phyloP scores from a whole-genome alignment of 1,140 invertebrate species.

The Papilio polyxenes region DNA sequence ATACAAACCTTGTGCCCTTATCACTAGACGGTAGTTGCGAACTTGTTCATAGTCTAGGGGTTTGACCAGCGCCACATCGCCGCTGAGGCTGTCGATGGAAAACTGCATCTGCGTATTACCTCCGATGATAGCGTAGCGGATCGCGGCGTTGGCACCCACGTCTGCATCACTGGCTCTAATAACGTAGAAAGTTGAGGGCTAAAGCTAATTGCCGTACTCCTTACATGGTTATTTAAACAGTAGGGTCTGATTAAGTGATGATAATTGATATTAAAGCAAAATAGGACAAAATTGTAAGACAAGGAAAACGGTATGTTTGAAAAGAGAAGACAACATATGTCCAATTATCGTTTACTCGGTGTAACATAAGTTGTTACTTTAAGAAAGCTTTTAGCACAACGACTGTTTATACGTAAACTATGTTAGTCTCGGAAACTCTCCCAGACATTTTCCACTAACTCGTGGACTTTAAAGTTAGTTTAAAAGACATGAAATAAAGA shows the following conservation, averaged over 20 bases:
- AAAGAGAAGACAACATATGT: background rate
- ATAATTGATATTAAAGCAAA: background rate
- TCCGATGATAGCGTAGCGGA: slow-evolving; percentile 96
- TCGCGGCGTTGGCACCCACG: slow-evolving; percentile 93
- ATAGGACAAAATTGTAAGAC: background rate
- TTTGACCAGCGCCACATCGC: slow-evolving; percentile 93
- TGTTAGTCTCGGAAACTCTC: slow-evolving; percentile 28
- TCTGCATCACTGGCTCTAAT: slow-evolving; percentile 92
- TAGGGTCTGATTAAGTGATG: no score
- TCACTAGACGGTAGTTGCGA: slow-evolving; percentile 91
- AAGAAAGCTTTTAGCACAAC: slow-evolving; percentile 21
- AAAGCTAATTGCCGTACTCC: no score
- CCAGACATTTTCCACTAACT: slow-evolving; percentile 28
- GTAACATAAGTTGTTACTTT: slow-evolving; percentile 12
- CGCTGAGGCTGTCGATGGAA: slow-evolving; percentile 94
- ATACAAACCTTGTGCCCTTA: slow-evolving; percentile 89
- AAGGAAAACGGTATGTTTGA: background rate
- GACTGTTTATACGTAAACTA: slow-evolving; percentile 25
- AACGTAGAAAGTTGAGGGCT: slow-evolving; percentile 17
- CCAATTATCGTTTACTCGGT: background rate
- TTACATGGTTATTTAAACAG: no score
- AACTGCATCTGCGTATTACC: slow-evolving; percentile 97
- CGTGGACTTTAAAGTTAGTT: slow-evolving; percentile 24
- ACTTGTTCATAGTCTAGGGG: slow-evolving; percentile 94
- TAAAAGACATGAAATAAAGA: slow-evolving; percentile 24